phyloP scores from a whole-genome alignment of 2,797 vertebrate species.

The Trachops cirrhosus region DNA sequence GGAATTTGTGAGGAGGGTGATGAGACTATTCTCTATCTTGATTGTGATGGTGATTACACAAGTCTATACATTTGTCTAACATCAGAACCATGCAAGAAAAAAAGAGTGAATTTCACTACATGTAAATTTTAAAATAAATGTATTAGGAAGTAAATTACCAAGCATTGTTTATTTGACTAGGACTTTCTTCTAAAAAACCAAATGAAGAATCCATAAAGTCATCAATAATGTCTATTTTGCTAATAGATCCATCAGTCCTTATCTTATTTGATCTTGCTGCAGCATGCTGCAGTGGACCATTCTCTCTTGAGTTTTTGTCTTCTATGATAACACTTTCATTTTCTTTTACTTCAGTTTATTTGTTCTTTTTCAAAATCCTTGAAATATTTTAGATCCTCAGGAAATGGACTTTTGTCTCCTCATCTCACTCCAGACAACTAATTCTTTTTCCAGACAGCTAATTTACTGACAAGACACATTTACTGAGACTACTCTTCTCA shows the following conservation, averaged over 20 bases:
- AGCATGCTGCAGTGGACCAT: neutral
- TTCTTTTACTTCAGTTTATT: neutral
- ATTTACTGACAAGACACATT: slow-evolving; percentile 10
- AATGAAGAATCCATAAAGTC: neutral
- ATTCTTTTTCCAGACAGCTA: neutral
- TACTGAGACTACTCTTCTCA: neutral
- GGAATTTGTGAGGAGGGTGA: neutral
- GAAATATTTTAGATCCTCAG: neutral
- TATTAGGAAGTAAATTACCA: neutral
- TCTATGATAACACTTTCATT: neutral
- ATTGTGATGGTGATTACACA: neutral
- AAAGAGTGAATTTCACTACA: neutral
- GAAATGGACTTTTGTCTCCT: neutral
- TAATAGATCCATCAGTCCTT: neutral
- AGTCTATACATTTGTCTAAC: neutral
- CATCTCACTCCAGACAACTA: neutral
- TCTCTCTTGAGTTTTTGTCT: neutral
- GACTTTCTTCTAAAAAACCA: neutral
- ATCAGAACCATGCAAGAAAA: neutral
- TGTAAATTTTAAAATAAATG: neutral
- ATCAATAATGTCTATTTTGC: neutral
- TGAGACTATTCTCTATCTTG: neutral
- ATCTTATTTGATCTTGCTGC: neutral
- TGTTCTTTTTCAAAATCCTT: neutral
- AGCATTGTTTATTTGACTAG: neutral